Conservation (phyloP, 2,113 vertebrate genomes). For the Gymnogyps californianus region DNA sequence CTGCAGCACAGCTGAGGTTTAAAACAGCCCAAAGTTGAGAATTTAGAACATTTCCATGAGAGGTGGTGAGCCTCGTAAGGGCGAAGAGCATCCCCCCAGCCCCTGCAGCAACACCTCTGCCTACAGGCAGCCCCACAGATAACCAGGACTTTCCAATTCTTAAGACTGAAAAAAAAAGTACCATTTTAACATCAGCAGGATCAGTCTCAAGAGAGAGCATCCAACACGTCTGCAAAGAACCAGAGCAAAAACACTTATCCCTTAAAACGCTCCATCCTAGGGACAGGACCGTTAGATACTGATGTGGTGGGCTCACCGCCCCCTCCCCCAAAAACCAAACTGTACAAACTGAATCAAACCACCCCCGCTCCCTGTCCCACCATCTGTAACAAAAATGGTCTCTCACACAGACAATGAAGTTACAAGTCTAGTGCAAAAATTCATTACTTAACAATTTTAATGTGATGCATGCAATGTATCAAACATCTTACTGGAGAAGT, state of each 20-base stretch:
- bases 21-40: neutral
- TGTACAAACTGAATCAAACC: neutral
- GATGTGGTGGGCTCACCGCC: neutral
- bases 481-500: neutral
- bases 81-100: neutral
- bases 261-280: neutral
- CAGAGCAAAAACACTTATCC: neutral
- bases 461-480: accelerated
- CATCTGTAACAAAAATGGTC: neutral
- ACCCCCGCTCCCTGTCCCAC: neutral
- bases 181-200: neutral
- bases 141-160: neutral
- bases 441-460: neutral
- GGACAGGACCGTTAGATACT: neutral
- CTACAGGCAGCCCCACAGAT: neutral
- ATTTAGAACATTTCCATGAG: neutral
- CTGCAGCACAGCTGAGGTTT: neutral
- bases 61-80: accelerated
- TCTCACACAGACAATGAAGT: neutral
- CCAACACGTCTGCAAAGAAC: neutral
- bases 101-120: neutral
- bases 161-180: too few relatives aligned
- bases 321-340: neutral
- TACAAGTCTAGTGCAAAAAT: neutral
- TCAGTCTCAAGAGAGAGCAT: neutral